Evolutionary conservation across 2,113 vertebrate species (phyloP).

Genomic region (Rhombomys opimus): DNA sequence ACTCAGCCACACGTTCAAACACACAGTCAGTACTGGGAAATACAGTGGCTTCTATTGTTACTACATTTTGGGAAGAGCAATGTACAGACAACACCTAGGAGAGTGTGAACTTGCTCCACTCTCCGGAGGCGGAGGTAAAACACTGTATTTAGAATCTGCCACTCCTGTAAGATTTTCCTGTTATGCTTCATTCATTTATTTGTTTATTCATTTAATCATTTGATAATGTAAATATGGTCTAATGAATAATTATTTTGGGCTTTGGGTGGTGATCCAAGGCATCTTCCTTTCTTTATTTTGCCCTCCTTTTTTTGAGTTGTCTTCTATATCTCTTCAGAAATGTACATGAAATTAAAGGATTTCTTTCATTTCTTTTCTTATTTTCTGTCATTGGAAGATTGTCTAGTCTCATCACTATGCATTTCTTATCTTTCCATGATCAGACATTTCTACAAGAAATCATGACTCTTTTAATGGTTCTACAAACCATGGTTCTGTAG

Average conservation of each 20-base stretch:
- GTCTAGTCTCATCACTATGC: background rate
- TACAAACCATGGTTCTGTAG: background rate
- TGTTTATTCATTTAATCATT: background rate
- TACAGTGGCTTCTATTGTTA: background rate
- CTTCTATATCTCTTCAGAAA: background rate
- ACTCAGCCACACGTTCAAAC: background rate
- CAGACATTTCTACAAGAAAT: background rate
- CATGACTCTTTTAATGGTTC: background rate
- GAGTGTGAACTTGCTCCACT: background rate
- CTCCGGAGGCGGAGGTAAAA: background rate
- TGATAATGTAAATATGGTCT: background rate
- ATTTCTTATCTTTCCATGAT: background rate
- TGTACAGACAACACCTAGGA: background rate
- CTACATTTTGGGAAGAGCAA: no score
- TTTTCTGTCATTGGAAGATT: background rate
- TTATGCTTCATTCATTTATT: no score
- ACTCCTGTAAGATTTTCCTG: background rate
- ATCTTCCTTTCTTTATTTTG: background rate
- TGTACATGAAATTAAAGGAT: background rate
- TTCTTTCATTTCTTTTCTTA: background rate
- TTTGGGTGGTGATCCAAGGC: background rate
- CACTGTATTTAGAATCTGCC: background rate
- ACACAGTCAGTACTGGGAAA: background rate
- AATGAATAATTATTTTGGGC: background rate
- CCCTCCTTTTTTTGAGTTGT: background rate